A percentile compares a stretch with the other conserved stretches of the same genome.
Evolutionary conservation across 2,888 invertebrate species (phyloP).

Genomic region (Drosophila nigricruria): DNA sequence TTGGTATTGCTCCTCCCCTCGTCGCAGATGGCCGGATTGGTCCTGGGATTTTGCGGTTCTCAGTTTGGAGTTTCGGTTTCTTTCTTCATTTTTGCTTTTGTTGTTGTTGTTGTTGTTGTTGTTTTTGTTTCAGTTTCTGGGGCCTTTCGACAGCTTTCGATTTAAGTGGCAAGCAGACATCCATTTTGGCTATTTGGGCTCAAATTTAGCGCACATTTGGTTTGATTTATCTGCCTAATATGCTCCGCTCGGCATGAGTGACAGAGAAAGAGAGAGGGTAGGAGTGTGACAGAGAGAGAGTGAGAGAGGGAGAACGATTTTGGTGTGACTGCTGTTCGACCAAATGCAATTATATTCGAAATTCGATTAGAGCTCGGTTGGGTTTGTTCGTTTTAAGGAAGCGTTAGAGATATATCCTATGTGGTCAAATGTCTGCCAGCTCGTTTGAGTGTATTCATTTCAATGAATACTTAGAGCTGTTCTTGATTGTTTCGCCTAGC

Average conservation of each 20-base stretch:
- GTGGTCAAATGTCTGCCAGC: not conserved
- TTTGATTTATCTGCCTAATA: conserved; percentile 65
- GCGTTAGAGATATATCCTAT: not conserved
- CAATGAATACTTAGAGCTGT: not conserved
- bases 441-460: not conserved
- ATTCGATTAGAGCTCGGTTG: conserved; percentile 36
- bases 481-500: not conserved
- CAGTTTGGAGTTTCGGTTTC: conserved; percentile 20
- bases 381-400: conserved; percentile 2
- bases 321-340: conserved; percentile 1
- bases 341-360: conserved; percentile 48
- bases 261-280: not conserved
- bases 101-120: not conserved
- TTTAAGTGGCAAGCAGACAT: conserved; percentile 17
- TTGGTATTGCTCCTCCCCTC: too few relatives aligned
- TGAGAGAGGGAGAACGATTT: not conserved
- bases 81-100: not conserved
- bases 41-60: conserved; percentile 19
- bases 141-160: conserved; percentile 23
- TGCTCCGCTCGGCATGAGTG: not conserved
- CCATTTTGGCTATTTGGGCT: conserved; percentile 35
- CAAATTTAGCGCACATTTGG: conserved; percentile 62
- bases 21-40: conserved; percentile 11
- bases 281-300: not conserved
- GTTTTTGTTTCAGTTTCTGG: conserved; percentile 8